phyloP scores from a whole-genome alignment of 23 tunicate species.

The Corella eumyota region DNA sequence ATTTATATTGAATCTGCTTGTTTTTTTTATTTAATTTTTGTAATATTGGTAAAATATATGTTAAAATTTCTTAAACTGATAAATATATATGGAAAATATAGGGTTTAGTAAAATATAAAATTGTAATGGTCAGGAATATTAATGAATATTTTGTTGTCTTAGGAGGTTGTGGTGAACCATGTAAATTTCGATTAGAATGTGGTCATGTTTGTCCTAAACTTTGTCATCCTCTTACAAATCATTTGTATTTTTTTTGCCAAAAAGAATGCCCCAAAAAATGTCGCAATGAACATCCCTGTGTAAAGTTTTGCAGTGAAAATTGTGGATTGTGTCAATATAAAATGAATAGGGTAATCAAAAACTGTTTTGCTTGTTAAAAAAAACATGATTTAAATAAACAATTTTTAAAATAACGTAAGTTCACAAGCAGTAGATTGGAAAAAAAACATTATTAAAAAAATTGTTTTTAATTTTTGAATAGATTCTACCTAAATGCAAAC shows the following conservation, averaged over 20 bases:
- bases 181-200: conserved; percentile 24
- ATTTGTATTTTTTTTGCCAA: background rate
- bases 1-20: too few species aligned
- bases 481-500: background rate
- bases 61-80: too few species aligned
- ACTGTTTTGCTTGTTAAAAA: background rate
- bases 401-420: background rate
- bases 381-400: background rate
- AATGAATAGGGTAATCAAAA: background rate
- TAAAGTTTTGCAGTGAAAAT: background rate
- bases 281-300: background rate
- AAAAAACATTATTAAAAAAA: too few species aligned
- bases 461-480: background rate
- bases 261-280: background rate
- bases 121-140: too few species aligned
- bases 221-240: too few species aligned
- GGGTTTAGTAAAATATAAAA: too few species aligned
- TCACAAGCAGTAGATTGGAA: too few species aligned
- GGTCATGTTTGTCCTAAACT: conserved; percentile 38
- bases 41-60: too few species aligned
- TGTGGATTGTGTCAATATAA: background rate
- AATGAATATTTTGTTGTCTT: too few species aligned
- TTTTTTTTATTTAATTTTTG: too few species aligned
- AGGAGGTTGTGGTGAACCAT: conserved; percentile 38
- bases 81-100: too few species aligned